Evolutionary conservation across 2,888 invertebrate genomes (phyloP), one percentile per base, ranked within the genome.

Genomic region (Noctua pronuba): DNA sequence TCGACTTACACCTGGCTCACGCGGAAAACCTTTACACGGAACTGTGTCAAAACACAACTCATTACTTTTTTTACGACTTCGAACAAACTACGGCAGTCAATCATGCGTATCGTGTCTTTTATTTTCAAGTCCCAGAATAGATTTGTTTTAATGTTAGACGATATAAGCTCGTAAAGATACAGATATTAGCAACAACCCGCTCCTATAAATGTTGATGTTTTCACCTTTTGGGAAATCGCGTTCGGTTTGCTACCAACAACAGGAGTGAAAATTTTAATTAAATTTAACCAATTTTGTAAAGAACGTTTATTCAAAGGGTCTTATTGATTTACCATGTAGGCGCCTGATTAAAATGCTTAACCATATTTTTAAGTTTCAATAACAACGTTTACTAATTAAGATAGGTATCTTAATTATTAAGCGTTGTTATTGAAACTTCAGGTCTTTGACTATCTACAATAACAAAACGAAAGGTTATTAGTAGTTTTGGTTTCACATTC

Each of bases 211-310:
- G 82, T 87, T 83, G 88, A 87, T 86, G 88, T 85, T 89, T 88
- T 78, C 79, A 90, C 88, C 90, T 90, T 90, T 87, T 86, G 89
- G 91, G 89, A 92, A 89, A 90, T 89, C 88, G 79, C 77, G 88
- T 88, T 86, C 86, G 85, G 86, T 90, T 89, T 86, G 82, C 86
- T 86, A 78, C 79, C 73, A 87, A 86, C 88, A 90, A 86, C 85
- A 86, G 85, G 86, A 88, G 86, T 79, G 70, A 79, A 85, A 87
- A 86, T 90, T 90, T 90, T 91, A 90, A 91, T 92, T 90, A 92
- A 88, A 84, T 88, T 87, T 86, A 86, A 87, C 86, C 84, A 89
- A 88, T 89, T 83, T 82, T 81, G 80, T 85, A 75, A 87, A 81
- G 85, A 83, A 89, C 84, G 81, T 89, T 88, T 75, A 83, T 80